A percentile compares a stretch with the other conserved stretches of the same genome.
These are phyloP conservation scores for Drosophila burlai DNA, from an alignment of 1,140 invertebrate species.

Conservation along the genomic window DNA sequence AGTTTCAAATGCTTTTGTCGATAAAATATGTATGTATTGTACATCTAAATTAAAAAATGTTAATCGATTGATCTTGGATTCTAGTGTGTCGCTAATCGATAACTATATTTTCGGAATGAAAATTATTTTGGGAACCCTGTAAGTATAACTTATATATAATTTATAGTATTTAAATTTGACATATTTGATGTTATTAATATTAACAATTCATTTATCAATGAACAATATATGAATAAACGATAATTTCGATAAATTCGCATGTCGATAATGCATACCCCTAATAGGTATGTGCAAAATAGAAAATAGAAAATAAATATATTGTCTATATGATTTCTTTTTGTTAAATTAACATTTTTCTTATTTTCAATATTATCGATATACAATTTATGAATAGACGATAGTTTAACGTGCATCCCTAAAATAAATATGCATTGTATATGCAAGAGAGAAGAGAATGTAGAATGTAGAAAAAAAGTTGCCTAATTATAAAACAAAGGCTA, in stretches of 20 bases:
- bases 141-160: not conserved
- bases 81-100: not conserved
- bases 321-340: not conserved
- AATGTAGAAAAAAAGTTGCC: conserved; percentile 37
- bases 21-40: too few relatives aligned
- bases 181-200: too few relatives aligned
- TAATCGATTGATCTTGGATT: not conserved
- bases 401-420: not conserved
- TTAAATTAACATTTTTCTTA: not conserved
- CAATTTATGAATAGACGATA: not conserved
- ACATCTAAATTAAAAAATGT: too few relatives aligned
- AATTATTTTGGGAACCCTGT: not conserved
- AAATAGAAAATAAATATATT: too few relatives aligned
- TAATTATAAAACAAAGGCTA: conserved; percentile 52
- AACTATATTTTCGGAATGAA: not conserved
- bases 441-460: not conserved
- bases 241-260: not conserved
- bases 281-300: not conserved
- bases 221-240: not conserved
- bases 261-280: not conserved
- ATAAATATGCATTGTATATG: not conserved
- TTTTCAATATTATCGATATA: not conserved
- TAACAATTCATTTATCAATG: too few relatives aligned
- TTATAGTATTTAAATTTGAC: not conserved
- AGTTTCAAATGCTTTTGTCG: too few relatives aligned